Evolutionary conservation across 2,888 invertebrate species (phyloP), one percentile per base, ranked within the genome.

Genomic region (Hermaeophaga mercurialis): DNA sequence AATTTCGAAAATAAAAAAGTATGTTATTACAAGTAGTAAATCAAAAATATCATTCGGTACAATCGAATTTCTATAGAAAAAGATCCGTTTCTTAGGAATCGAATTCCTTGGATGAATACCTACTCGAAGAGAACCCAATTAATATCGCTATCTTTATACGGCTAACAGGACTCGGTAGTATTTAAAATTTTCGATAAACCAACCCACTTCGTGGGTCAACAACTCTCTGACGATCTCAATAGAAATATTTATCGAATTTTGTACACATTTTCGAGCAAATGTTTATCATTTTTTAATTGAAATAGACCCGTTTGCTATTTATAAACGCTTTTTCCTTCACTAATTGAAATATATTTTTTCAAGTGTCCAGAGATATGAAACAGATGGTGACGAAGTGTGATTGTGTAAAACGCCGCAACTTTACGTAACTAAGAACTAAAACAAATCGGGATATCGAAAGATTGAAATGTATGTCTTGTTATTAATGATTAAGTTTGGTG

Each of bases 281-380:
- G 41, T 50, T 50, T 50, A 50, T 41, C 33, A 19, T 18, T 50
- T 41, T n/a, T 41, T 33, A 41, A 50, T 50, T 50, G 22, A 50
- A 50, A 2, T 19, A 28, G 19, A 14, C 9, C 31, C 41, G 14
- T 12, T n/a, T 31, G 22, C 50, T 50, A 50, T 50, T 50, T 50
- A 41, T 50, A 50, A 41, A 47, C 24, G 26, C 15, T 15, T 28
- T 44, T 45, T 45, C 33, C 14, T 45, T 36, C n/a, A 4, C 12
- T 46, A 46, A 46, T 46, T 46, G 45, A 45, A 28, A 7, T 28
- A n/a, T n/a, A 33, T 17, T 46, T 33, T 46, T 33, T 19, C 28
- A 44, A 28, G 11, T 14, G 44, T 19, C 33, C 18, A 1, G 19
- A 33, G 33, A 46, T 11, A 12, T 19, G 9, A 46, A 46, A 17